phyloP scores from a whole-genome alignment of 2,888 invertebrate genomes.

The Drosophila fulvimacula region DNA sequence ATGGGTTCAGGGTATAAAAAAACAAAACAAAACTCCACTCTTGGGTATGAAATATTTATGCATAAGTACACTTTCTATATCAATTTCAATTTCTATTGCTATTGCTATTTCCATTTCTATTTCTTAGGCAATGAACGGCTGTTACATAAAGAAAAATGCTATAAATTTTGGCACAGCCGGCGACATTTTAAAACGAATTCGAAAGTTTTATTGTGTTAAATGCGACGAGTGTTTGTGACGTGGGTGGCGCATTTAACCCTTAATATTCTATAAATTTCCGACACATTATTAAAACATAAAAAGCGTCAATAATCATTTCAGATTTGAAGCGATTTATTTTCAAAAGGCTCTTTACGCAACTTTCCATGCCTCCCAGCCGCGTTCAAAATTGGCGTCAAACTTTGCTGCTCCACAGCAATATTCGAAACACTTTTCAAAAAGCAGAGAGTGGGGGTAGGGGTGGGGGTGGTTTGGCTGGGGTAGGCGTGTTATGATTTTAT shows the following conservation, averaged over 20 bases:
- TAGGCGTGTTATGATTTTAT: constrained; percentile 66
- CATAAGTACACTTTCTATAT: constrained; percentile 46
- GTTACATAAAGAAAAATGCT: constrained; percentile 63
- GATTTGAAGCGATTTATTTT: constrained; percentile 76
- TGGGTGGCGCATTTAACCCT: constrained; percentile 73
- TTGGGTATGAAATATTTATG: constrained; percentile 35
- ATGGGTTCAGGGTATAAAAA: too few relatives aligned
- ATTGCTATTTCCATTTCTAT: constrained; percentile 57
- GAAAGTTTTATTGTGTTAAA: constrained; percentile 78
- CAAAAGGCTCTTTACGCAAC: constrained; percentile 42
- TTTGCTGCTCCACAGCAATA: constrained; percentile 45
- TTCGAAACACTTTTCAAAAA: constrained; percentile 49
- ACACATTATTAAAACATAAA: constrained; percentile 81
- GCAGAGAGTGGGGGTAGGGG: constrained; percentile 30
- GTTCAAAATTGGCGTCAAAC: constrained; percentile 33
- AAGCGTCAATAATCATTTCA: constrained; percentile 81
- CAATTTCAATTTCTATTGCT: constrained; percentile 61
- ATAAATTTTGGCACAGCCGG: constrained; percentile 76
- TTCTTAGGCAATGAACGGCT: constrained; percentile 62
- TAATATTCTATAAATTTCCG: constrained; percentile 62
- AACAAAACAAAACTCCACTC: too few relatives aligned
- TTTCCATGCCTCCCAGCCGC: constrained; percentile 3
- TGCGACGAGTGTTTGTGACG: constrained; percentile 72
- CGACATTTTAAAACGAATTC: constrained; percentile 76
- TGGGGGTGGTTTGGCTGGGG: constrained; percentile 14